Evolutionary conservation across 2,888 invertebrate species (phyloP).

Genomic region (Omphaloscelis lunosa): DNA sequence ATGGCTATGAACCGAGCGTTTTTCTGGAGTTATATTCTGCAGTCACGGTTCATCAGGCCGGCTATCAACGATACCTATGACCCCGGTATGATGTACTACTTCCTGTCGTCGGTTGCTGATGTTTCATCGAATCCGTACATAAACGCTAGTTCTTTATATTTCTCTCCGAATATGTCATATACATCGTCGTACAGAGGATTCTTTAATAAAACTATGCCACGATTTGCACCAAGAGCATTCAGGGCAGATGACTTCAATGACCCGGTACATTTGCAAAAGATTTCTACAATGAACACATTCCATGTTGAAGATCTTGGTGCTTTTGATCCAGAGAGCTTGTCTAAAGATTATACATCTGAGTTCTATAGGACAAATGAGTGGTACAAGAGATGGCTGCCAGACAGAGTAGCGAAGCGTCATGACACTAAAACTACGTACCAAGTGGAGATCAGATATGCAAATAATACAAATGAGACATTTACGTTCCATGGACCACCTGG

Average conservation of each 20-base stretch:
- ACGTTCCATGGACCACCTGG: slow-evolving; percentile 98
- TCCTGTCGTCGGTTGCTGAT: slow-evolving; percentile 98
- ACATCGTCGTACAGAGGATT: slow-evolving; percentile 98
- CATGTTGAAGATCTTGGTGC: slow-evolving; percentile 96
- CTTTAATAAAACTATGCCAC: slow-evolving; percentile 98
- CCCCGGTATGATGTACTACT: slow-evolving; percentile 99
- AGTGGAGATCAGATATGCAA: slow-evolving; percentile 98
- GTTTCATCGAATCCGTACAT: slow-evolving; percentile 97
- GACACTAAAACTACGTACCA: slow-evolving; percentile 98
- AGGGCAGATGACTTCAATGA: slow-evolving; percentile 98
- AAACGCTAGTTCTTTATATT: slow-evolving; percentile 98
- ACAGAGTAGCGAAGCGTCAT: slow-evolving; percentile 94
- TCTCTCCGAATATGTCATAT: slow-evolving; percentile 98
- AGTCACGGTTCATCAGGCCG: slow-evolving; percentile 96
- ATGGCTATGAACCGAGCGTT: slow-evolving; percentile 99
- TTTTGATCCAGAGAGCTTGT: slow-evolving; percentile 94
- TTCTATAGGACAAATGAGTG: slow-evolving; percentile 98
- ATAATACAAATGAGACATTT: slow-evolving; percentile 98
- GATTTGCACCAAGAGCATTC: slow-evolving; percentile 98
- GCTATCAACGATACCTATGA: slow-evolving; percentile 98
- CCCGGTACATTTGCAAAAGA: slow-evolving; percentile 97
- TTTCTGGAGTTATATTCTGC: slow-evolving; percentile 98
- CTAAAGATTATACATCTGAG: slow-evolving; percentile 97
- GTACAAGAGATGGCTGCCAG: slow-evolving; percentile 98
- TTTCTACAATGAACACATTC: slow-evolving; percentile 98